These are phyloP conservation scores for Myiozetetes cayanensis DNA, from an alignment of 2,113 vertebrate species.

Conservation along the genomic window DNA sequence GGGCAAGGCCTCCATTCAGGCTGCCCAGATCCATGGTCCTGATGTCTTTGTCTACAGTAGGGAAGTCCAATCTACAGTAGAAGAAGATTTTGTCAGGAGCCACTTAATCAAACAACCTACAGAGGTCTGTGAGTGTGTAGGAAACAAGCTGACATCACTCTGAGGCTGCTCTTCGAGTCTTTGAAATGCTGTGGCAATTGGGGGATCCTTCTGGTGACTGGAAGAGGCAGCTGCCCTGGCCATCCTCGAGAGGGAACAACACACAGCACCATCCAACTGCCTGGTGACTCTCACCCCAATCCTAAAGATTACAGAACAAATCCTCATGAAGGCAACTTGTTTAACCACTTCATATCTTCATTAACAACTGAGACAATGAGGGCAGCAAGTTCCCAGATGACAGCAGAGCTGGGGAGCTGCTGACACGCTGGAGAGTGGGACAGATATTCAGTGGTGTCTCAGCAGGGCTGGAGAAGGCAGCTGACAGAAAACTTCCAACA, in stretches of 20 bases:
- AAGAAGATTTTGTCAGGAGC: background rate
- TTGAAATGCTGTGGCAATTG: background rate
- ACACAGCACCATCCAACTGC: background rate
- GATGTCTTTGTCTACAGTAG: background rate
- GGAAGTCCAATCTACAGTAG: background rate
- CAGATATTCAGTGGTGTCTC: rapidly evolving
- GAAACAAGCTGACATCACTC: background rate
- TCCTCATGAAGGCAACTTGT: background rate
- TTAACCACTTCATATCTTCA: background rate
- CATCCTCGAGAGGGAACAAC: background rate
- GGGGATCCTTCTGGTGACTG: background rate
- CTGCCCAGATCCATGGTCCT: background rate
- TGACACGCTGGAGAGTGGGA: background rate
- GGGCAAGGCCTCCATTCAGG: background rate
- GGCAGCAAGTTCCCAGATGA: background rate
- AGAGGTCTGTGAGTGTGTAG: background rate
- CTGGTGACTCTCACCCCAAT: background rate
- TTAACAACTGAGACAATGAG: background rate
- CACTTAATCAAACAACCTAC: background rate
- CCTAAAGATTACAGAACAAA: background rate
- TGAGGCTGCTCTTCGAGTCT: background rate
- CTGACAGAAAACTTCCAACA: background rate
- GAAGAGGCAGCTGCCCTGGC: background rate
- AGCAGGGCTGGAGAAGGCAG: background rate
- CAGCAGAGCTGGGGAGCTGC: background rate